Base-by-base conservation (phyloP, 2,797 vertebrate genomes). In the Coregonus ussuriensis region DNA sequence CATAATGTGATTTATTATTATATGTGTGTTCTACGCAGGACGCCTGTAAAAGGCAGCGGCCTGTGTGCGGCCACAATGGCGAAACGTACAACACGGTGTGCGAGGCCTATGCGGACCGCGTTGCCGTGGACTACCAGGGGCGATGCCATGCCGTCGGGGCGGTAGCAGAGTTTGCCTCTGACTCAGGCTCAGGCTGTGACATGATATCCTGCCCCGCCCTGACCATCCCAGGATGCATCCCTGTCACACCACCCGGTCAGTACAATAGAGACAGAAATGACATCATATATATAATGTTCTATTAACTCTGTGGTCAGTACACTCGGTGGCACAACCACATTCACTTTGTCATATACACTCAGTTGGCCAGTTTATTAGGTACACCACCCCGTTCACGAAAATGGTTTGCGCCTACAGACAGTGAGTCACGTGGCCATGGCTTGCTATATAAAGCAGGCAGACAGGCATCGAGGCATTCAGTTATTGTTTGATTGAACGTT, bases 41-140 rank as follows among this genome's bases (percentile, higher is more conserved):
- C 0, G 92, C 95, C 65, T 99, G 98, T 87, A 94, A 90, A 82
- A 89, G 88, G 0, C 69, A 70, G 0, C 92, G 94, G 74, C 93
- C 93, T 0, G 92, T 99, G 0, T 99, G 98, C 0, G 97, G 97
- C 1, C 97, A 99, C 52, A 97, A 97, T 0, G 96, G 97, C 0
- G 97, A 99, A 80, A 98, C 96, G 3, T 99, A 97, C 85, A 73
- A 81, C 74, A 98, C 95, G 0, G 89, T 97, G 79, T 99, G 98
- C 0, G 96, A 96, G 0, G 97, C 98, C 77, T 98, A 95, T 82
- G 93, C 97, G 0, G 94, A 97, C 72, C 97, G 98, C 0, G 95
- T 99, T 69, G 95, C 97, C 0, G 88, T 98, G 4, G 98, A 99
- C 86, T 99, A 99, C 77, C 66, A 79, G 0, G 96, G 95, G 0